Evolutionary conservation across 2,797 vertebrate species (phyloP), one percentile per base, ranked within the genome.

Genomic region (Helicolenus hilgendorfi): DNA sequence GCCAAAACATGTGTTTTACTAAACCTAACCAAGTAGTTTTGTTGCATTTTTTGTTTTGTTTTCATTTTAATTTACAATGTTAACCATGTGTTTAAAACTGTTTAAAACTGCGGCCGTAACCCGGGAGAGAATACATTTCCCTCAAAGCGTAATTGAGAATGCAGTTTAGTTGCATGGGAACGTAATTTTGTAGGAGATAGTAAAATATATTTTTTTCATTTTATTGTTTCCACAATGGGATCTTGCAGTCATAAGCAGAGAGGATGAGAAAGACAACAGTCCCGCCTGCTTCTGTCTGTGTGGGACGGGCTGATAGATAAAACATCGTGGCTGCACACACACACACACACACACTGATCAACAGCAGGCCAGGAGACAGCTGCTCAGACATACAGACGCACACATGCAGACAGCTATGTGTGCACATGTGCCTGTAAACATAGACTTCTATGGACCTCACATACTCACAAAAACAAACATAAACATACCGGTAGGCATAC

Each of bases 351-450:
- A 36, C 94, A 98, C 97, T 59, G 74, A 98, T 97, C 93, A 97
- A 98, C 97, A 93, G 93, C 94, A 95, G 93, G 96, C 97, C 97
- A 95, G 91, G 79, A 97, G 97, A 98, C 96, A 95, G 70, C 64
- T 75, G 24, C 80, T 62, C 27, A 58, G 58, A 84, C 55, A 58
- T 0, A 58, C 55, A 58, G 22, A 58, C 22, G 24, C 55, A 59
- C 26, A 59, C 24, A 59, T 11, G 8, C 62, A 89, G 26, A 71
- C 55, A 79, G 18, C 13, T 10, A 38, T 18, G 77, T n/a, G 62
- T 33, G 3, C 20, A 29, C n/a, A 22, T 59, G 64, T 64, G 14
- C 67, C 58, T 64, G 26, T 56, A 59, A 71, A 71, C 56, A 67
- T 13, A 80, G 9, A 24, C 63, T 29, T 71, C 36, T 59, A 11